These are phyloP conservation scores for Ophraella communa DNA, from an alignment of 2,888 invertebrate species.

Conservation along the genomic window DNA sequence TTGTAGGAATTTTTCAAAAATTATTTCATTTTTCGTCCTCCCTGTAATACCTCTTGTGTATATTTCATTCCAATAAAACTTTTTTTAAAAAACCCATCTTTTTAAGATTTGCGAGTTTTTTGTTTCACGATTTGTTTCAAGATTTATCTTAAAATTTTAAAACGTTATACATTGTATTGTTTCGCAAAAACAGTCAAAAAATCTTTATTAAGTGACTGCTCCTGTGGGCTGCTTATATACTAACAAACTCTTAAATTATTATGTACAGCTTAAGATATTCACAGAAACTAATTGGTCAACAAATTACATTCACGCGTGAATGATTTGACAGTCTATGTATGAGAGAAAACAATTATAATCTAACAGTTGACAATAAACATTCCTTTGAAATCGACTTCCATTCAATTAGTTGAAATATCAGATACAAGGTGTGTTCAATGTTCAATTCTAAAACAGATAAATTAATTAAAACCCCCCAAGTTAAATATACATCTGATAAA, in stretches of 20 bases:
- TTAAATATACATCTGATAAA: no score
- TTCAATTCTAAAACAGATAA: background rate
- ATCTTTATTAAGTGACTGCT: background rate
- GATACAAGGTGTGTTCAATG: background rate
- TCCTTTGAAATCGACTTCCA: background rate
- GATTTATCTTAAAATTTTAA: background rate
- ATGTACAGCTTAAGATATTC: slow-evolving; percentile 22
- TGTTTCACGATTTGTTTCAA: no score
- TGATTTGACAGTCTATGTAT: slow-evolving; percentile 11
- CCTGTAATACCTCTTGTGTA: no score
- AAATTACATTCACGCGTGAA: slow-evolving; percentile 27
- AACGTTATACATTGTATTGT: background rate
- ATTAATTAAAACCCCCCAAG: no score
- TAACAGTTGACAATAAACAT: slow-evolving; percentile 20
- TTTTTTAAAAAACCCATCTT: no score
- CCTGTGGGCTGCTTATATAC: slow-evolving; percentile 14
- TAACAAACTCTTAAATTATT: slow-evolving; percentile 10
- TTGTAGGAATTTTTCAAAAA: no score
- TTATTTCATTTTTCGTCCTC: no score
- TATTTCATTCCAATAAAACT: no score
- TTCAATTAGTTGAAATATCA: background rate
- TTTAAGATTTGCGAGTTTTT: no score
- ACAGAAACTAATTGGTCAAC: slow-evolving; percentile 22
- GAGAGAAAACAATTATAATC: slow-evolving; percentile 23
- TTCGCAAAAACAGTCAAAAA: background rate